Evolutionary conservation across 2,888 invertebrate genomes (phyloP), one percentile per base, ranked within the genome.

Genomic region (Drosophila anomalata): DNA sequence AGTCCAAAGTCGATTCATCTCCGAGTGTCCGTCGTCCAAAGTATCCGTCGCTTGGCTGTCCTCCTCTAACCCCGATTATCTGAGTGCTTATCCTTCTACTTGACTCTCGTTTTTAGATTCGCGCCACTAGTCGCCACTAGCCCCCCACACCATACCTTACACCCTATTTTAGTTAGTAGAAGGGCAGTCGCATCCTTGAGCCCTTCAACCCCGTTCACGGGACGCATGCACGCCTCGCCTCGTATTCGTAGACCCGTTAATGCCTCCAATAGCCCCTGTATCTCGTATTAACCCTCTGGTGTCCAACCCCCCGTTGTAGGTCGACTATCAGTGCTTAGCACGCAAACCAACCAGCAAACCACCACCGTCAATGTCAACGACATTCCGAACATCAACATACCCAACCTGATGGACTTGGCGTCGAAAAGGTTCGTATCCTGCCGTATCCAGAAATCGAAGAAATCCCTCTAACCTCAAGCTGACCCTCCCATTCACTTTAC

Each of bases 271-370:
- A 44, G 11, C 17, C 42, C 14, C 42, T 17, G 11, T 44, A n/a
- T 12, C 12, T 12, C 22, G 5, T 44, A 44, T 44, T 44, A 44
- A 44, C 22, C 12, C 36, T 36, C n/a, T 36, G 36, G 42, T 42
- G 42, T 42, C 20, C 2, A 20, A 42, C 17, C 20, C 7, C 44
- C 22, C 9, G 20, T 42, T 60, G 8, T 62, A 92, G 92, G 92
- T 56, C 92, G 92, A 33, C 75, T 92, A 50, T 92, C 92, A 20
- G 92, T 92, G 66, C 82, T 92, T 66, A 92, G 91, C 72, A 91
- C 92, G 31, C 91, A 92, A 80, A 91, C 91, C 56, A 91, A 89
- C 77, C 91, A 91, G 81, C 88, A 88, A 17, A 73, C 86, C 46
- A 91, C 91, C 36, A 89, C 83, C 54, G 89, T 88, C 20, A 90